Evolutionary conservation across 2,888 invertebrate species (phyloP).

Genomic region (Cerceris rybyensis): DNA sequence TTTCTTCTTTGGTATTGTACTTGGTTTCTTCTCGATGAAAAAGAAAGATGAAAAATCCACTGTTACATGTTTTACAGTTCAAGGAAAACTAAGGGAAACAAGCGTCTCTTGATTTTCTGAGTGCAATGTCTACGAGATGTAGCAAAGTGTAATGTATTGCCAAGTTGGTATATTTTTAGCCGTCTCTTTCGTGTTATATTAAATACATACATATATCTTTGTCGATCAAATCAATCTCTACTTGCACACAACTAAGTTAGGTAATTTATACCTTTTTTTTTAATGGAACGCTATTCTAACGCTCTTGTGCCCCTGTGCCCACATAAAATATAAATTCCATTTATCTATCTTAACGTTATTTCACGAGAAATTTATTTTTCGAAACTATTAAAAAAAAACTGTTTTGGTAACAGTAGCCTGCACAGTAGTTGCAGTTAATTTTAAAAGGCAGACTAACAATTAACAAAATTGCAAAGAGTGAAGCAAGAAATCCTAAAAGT

Average conservation of each 20-base stretch:
- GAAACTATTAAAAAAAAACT: too few species aligned
- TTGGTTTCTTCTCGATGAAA: neutral
- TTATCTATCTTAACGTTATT: too few species aligned
- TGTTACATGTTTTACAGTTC: slow-evolving; percentile 36
- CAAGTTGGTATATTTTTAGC: slow-evolving; percentile 41
- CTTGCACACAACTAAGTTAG: neutral
- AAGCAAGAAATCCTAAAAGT: too few species aligned
- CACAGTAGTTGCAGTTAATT: too few species aligned
- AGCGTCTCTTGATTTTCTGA: slow-evolving; percentile 7
- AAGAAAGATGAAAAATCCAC: slow-evolving; percentile 2
- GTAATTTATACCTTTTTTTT: neutral
- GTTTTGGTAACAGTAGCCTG: too few species aligned
- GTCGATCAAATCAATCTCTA: neutral
- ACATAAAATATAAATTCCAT: too few species aligned
- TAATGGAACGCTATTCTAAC: too few species aligned
- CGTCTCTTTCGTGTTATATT: slow-evolving; percentile 17
- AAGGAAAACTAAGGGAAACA: neutral
- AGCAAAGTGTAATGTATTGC: slow-evolving; percentile 29
- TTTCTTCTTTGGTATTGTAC: too few species aligned
- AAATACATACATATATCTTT: neutral
- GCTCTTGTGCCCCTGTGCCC: too few species aligned
- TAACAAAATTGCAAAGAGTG: too few species aligned
- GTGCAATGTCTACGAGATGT: slow-evolving; percentile 22
- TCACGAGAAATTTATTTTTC: too few species aligned
- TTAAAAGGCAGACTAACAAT: too few species aligned